Conservation (phyloP, 2,797 vertebrate genomes). For the Pitangus sulphuratus region DNA sequence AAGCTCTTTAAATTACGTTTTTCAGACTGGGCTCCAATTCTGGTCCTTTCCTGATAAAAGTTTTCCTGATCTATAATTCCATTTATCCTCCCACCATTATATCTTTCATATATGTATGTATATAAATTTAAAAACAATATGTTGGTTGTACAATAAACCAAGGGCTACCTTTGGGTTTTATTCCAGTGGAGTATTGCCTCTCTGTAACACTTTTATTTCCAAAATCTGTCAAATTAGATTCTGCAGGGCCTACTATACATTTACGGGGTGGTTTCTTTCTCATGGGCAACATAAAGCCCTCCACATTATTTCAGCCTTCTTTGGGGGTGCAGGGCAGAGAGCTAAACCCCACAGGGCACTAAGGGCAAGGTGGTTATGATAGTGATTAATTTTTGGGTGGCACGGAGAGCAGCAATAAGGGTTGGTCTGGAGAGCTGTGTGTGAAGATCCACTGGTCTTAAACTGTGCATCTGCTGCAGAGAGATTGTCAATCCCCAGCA, state of each 20-base stretch:
- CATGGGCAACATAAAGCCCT: background rate
- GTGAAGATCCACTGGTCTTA: background rate
- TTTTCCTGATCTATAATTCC: background rate
- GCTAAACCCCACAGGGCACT: background rate
- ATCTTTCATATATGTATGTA: background rate
- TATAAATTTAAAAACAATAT: background rate
- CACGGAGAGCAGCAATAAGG: background rate
- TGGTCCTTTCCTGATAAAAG: background rate
- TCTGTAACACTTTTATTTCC: background rate
- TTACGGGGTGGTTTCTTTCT: background rate
- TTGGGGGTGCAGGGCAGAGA: background rate
- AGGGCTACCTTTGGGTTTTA: background rate
- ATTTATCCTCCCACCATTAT: background rate
- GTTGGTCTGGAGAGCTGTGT: background rate
- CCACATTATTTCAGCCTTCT: background rate
- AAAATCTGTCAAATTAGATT: background rate
- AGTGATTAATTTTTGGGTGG: background rate
- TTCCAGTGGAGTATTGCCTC: background rate
- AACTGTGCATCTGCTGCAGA: background rate
- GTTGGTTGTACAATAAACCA: background rate
- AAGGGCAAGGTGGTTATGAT: background rate
- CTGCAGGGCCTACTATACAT: background rate
- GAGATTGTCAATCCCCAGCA: conserved; percentile 15
- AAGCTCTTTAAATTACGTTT: background rate
- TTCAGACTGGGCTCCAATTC: background rate